These are phyloP conservation scores for Passer domesticus DNA, from an alignment of 2,113 vertebrate genomes.

Conservation along the genomic window DNA sequence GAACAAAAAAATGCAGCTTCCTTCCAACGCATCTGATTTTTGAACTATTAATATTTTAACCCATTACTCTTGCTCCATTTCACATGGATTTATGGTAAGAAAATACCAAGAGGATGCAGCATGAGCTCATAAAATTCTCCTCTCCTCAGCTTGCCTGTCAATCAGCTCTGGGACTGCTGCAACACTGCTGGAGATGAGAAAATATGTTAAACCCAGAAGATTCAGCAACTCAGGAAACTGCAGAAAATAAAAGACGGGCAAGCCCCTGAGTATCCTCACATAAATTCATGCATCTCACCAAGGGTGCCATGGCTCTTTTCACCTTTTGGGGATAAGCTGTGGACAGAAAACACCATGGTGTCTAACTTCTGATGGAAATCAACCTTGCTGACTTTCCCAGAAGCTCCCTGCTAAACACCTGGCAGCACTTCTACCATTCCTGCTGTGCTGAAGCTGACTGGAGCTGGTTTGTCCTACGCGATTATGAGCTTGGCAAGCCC, in stretches of 20 bases:
- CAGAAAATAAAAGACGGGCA: background rate
- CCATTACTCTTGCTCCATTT: background rate
- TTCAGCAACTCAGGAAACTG: background rate
- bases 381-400: background rate
- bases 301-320: fast-evolving
- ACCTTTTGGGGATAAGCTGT: background rate
- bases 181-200: background rate
- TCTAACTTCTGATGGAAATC: background rate
- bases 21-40: background rate
- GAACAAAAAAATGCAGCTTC: background rate
- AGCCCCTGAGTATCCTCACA: background rate
- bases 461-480: fast-evolving
- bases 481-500: too few species aligned
- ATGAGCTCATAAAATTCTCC: background rate
- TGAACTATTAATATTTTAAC: background rate
- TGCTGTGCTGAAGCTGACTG: background rate
- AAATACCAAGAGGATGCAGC: background rate
- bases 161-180: background rate
- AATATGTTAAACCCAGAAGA: background rate
- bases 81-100: background rate
- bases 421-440: background rate
- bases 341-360: background rate
- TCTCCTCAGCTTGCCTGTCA: background rate
- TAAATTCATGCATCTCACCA: background rate
- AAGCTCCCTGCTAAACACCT: background rate